Conservation (phyloP, 2,888 invertebrate genomes). For the Ophion obscuratus region DNA sequence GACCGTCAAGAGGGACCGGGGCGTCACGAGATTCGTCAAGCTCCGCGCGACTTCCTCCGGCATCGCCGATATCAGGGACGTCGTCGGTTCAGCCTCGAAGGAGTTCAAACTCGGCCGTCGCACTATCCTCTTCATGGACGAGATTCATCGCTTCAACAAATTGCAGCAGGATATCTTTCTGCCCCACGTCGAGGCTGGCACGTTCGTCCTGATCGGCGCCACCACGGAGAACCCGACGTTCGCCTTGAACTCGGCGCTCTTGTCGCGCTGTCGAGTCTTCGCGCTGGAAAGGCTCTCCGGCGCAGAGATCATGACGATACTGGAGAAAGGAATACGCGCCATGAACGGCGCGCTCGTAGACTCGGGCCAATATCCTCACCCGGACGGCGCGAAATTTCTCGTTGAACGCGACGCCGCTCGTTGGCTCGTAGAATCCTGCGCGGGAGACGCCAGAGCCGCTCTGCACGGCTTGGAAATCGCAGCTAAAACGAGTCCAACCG, state of each 20-base stretch:
- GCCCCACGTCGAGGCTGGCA: constrained; percentile 91
- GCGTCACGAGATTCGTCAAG: constrained; percentile 87
- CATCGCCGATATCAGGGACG: constrained; percentile 90
- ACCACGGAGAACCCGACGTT: constrained; percentile 95
- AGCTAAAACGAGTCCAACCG: constrained; percentile 44
- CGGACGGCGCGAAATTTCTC: constrained; percentile 55
- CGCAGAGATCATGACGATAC: constrained; percentile 86
- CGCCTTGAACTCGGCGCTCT: constrained; percentile 90
- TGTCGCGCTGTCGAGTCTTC: constrained; percentile 91
- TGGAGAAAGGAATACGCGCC: constrained; percentile 85
- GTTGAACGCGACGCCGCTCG: constrained; percentile 65
- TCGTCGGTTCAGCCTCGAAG: constrained; percentile 88
- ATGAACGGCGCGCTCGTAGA: constrained; percentile 74
- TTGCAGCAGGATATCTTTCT: constrained; percentile 92
- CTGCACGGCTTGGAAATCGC: constrained; percentile 72
- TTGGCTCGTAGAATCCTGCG: constrained; percentile 72
- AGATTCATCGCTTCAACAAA: constrained; percentile 94
- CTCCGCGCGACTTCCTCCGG: constrained; percentile 90
- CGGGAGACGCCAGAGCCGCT: constrained; percentile 74
- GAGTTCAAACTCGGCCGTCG: constrained; percentile 87
- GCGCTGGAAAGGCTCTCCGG: constrained; percentile 88
- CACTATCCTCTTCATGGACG: constrained; percentile 92
- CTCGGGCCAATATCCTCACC: too few species aligned
- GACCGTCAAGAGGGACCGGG: constrained; percentile 86
- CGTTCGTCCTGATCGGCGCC: constrained; percentile 90